Conservation (phyloP, 2,113 vertebrate species). For the Neodontobutis hainanensis region DNA sequence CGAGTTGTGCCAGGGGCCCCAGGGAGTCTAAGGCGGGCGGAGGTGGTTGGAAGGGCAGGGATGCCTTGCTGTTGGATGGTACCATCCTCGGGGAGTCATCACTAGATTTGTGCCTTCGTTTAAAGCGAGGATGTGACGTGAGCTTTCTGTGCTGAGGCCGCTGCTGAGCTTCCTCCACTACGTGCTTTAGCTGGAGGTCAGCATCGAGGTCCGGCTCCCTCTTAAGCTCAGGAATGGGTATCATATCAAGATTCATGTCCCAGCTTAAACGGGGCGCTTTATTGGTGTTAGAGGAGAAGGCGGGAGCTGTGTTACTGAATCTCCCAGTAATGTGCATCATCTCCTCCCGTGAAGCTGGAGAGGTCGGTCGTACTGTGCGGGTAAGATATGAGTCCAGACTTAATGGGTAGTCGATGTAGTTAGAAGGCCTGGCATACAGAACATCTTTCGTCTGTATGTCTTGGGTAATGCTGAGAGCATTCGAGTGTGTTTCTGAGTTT, state of each 20-base stretch:
- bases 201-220: slow-evolving; percentile 63
- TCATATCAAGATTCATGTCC: slow-evolving; percentile 72
- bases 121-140: slow-evolving; percentile 92
- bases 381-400: slow-evolving; percentile 54
- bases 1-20: slow-evolving; percentile 88
- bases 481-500: slow-evolving; percentile 57
- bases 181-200: slow-evolving; percentile 60
- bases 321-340: slow-evolving; percentile 41
- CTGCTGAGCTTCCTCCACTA: slow-evolving; percentile 80
- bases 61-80: slow-evolving; percentile 88
- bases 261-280: slow-evolving; percentile 75
- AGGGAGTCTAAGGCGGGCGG: slow-evolving; percentile 85
- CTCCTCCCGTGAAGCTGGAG: slow-evolving; percentile 54
- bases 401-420: slow-evolving; percentile 55
- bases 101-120: slow-evolving; percentile 93
- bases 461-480: slow-evolving; percentile 77
- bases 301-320: slow-evolving; percentile 54
- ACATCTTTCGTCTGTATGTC: slow-evolving; percentile 55
- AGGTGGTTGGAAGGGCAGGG: slow-evolving; percentile 84
- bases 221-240: slow-evolving; percentile 63
- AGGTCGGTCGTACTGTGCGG: slow-evolving; percentile 47
- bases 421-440: slow-evolving; percentile 52
- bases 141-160: slow-evolving; percentile 87
- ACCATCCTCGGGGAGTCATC: slow-evolving; percentile 89
- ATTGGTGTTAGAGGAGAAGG: slow-evolving; percentile 72